Evolutionary conservation across 2,888 invertebrate species (phyloP).

Genomic region (Strigamia transsilvanica): DNA sequence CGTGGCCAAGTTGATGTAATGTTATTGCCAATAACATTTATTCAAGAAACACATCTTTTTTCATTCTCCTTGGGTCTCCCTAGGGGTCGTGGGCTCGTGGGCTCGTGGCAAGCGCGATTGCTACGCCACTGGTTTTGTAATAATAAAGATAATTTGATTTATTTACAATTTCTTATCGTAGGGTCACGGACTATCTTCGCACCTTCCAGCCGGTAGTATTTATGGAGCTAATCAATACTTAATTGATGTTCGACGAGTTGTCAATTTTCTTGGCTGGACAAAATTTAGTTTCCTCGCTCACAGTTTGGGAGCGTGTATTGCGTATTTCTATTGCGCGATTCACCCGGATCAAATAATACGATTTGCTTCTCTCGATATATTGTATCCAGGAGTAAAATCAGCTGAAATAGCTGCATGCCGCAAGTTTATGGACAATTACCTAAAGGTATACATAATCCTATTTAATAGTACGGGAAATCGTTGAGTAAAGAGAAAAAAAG

Average conservation of each 20-base stretch:
- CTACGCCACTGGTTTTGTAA: too few relatives aligned
- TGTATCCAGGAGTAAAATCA: neutral
- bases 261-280: slow-evolving; percentile 34
- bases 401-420: neutral
- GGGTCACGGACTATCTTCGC: slow-evolving; percentile 46
- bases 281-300: slow-evolving; percentile 42
- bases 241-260: neutral
- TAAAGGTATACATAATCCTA: slow-evolving; percentile 27
- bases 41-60: too few relatives aligned
- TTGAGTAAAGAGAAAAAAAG: too few relatives aligned
- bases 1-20: too few relatives aligned
- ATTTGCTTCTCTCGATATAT: slow-evolving; percentile 37
- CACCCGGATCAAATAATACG: neutral
- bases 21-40: too few relatives aligned
- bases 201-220: slow-evolving; percentile 10
- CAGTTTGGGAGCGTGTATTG: slow-evolving; percentile 39
- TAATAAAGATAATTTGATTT: neutral
- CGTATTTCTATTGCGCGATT: neutral
- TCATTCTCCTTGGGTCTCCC: too few relatives aligned
- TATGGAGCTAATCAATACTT: slow-evolving; percentile 6
- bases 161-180: neutral
- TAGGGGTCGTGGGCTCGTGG: too few relatives aligned
- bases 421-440: slow-evolving; percentile 21
- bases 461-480: too few relatives aligned
- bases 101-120: too few relatives aligned